phyloP scores from a whole-genome alignment of 2,888 invertebrate genomes.

The Ametastegia equiseti region DNA sequence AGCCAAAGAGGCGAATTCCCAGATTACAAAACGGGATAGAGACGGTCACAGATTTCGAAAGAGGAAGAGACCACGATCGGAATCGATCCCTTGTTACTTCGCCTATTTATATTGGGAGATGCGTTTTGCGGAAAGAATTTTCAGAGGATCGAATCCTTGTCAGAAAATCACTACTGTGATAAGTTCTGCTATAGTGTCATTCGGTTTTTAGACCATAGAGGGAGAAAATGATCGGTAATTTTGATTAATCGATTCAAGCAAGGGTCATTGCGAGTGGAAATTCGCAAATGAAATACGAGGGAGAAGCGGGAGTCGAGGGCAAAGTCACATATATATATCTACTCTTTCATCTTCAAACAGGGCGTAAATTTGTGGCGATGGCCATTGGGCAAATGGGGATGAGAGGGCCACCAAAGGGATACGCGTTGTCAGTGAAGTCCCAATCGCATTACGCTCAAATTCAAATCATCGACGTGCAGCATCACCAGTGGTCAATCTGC shows the following conservation, averaged over 20 bases:
- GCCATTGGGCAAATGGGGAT: conserved; percentile 22
- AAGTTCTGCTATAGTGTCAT: neutral
- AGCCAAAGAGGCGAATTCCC: conserved; percentile 1
- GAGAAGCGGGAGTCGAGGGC: neutral
- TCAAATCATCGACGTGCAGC: conserved; percentile 28
- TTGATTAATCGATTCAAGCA: neutral
- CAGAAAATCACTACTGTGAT: neutral
- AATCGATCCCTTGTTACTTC: neutral
- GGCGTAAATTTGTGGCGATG: neutral
- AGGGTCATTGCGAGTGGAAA: neutral
- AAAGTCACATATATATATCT: too few species aligned
- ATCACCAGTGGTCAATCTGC: neutral
- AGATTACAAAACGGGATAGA: conserved; percentile 16
- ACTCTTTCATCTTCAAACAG: conserved; percentile 39
- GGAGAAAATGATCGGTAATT: neutral
- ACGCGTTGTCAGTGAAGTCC: neutral
- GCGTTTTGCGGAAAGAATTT: neutral
- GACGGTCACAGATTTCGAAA: neutral
- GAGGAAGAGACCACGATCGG: conserved; percentile 1
- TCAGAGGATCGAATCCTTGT: neutral
- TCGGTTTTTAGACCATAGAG: too few species aligned
- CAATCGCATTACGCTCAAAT: conserved; percentile 44
- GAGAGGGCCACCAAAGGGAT: conserved; percentile 11
- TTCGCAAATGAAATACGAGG: neutral
- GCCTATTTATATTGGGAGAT: neutral